phyloP scores from a whole-genome alignment of 1,140 invertebrate genomes.

The Diachasma alloeum region DNA sequence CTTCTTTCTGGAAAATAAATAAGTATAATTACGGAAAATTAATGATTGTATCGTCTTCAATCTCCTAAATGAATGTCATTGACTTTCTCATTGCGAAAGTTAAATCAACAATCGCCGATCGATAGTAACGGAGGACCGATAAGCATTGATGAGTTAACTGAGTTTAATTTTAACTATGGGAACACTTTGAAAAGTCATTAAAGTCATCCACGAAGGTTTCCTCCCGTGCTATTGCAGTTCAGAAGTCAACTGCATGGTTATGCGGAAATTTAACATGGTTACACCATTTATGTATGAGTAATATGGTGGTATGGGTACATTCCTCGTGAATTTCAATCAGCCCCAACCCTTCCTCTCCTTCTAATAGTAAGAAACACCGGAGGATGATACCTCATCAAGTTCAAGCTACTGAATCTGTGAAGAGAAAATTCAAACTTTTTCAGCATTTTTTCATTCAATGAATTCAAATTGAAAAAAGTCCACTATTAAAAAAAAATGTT shows the following conservation, averaged over 20 bases:
- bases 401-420: no score
- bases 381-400: no score
- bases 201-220: background rate
- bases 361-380: no score
- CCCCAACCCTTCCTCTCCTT: no score
- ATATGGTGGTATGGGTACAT: background rate
- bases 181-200: conserved; percentile 6
- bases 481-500: no score
- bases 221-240: background rate
- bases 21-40: no score
- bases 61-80: background rate
- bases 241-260: background rate
- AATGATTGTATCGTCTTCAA: background rate
- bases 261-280: background rate
- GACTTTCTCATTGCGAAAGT: background rate
- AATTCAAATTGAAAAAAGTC: no score
- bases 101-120: background rate
- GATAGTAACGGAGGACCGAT: background rate
- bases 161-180: conserved; percentile 4
- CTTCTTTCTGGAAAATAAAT: no score
- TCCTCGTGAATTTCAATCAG: background rate
- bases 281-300: background rate
- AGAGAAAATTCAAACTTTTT: no score
- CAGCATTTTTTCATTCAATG: no score
- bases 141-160: background rate